phyloP scores from a whole-genome alignment of 2,888 invertebrate species.

The Patella ulyssiponensis region DNA sequence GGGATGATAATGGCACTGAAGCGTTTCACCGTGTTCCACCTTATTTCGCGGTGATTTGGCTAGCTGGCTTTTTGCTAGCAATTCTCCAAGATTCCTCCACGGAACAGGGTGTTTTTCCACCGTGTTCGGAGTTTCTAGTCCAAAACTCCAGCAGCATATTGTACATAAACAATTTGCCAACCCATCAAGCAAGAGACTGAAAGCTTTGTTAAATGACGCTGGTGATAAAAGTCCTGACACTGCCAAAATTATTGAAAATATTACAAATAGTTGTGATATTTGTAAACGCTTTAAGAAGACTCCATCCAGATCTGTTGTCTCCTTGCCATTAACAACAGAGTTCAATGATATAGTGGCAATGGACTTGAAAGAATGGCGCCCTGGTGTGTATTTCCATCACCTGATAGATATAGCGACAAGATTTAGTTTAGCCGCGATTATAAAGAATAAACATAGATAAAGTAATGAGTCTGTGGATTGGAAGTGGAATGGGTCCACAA shows the following conservation, averaged over 20 bases:
- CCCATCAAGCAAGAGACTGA: not conserved
- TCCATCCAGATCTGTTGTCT: conserved; percentile 20
- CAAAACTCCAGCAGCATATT: too few relatives aligned
- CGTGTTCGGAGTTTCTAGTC: too few relatives aligned
- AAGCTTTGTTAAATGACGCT: not conserved
- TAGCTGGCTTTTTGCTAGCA: too few relatives aligned
- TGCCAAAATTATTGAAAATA: too few relatives aligned
- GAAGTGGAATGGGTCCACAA: too few relatives aligned
- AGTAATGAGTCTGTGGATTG: not conserved
- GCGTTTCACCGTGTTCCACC: too few relatives aligned
- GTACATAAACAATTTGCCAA: conserved; percentile 1
- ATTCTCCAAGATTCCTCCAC: too few relatives aligned
- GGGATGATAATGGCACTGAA: too few relatives aligned
- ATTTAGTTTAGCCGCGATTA: conserved; percentile 22
- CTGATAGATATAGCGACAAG: conserved; percentile 20
- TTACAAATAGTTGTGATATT: too few relatives aligned
- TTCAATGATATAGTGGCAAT: conserved; percentile 27
- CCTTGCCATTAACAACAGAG: conserved; percentile 22
- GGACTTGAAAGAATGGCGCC: conserved; percentile 16
- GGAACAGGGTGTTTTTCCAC: too few relatives aligned
- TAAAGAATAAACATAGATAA: conserved; percentile 16
- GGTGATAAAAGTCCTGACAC: not conserved
- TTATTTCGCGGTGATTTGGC: too few relatives aligned
- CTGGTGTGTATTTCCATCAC: conserved; percentile 18
- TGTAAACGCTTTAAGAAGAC: not conserved